A percentile compares a stretch with the other conserved stretches of the same genome.
phyloP scores from a whole-genome alignment of 2,113 vertebrate genomes.

The Pavo muticus region DNA sequence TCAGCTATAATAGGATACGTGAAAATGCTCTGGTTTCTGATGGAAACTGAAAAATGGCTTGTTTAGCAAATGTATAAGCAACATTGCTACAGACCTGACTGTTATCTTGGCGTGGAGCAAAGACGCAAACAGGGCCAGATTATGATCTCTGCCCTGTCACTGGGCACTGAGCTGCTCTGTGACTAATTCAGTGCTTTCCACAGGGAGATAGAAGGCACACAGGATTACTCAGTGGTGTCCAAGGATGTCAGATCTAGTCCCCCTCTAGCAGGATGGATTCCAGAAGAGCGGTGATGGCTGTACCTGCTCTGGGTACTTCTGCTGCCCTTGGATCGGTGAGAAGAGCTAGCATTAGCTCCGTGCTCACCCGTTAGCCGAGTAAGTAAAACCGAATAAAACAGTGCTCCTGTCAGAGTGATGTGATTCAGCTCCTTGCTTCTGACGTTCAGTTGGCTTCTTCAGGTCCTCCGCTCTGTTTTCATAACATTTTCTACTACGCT shows the following conservation, averaged over 20 bases:
- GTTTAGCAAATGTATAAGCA: conserved; percentile 60
- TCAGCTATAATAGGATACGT: conserved; percentile 61
- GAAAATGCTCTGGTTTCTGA: conserved; percentile 61
- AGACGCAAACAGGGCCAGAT: neutral
- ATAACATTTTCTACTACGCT: neutral
- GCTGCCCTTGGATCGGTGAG: neutral
- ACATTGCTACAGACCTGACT: neutral
- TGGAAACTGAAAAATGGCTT: conserved; percentile 52
- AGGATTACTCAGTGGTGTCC: neutral
- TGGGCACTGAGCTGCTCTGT: neutral
- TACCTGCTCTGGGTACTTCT: neutral
- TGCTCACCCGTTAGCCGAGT: neutral
- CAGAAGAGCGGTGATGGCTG: neutral
- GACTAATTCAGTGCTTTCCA: conserved; percentile 27
- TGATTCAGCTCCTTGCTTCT: conserved; percentile 21
- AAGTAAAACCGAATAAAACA: neutral
- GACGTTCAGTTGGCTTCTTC: neutral
- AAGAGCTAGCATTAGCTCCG: neutral
- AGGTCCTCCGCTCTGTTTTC: conserved; percentile 16
- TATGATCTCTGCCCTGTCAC: conserved; percentile 34
- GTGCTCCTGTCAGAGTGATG: neutral
- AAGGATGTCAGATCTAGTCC: neutral
- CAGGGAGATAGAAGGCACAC: neutral
- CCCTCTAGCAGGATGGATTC: neutral
- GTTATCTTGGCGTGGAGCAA: neutral